Evolutionary conservation across 2,113 vertebrate genomes (phyloP).

Genomic region (Puffinus mauretanicus): DNA sequence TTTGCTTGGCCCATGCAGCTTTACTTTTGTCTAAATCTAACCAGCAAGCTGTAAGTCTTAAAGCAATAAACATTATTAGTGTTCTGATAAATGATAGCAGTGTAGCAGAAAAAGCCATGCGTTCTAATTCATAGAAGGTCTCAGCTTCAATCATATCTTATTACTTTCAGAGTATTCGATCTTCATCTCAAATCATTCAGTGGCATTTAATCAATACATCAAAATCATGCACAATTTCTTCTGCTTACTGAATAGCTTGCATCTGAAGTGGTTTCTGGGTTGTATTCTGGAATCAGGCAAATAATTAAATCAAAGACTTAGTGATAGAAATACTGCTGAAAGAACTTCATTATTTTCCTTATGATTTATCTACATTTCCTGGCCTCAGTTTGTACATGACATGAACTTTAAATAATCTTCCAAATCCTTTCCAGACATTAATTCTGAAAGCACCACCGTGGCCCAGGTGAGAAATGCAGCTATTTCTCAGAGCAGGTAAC

Average conservation of each 20-base stretch:
- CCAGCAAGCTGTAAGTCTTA: not conserved
- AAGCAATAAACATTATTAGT: conserved; percentile 43
- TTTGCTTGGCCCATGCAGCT: not conserved
- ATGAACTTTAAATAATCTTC: not conserved
- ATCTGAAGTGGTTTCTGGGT: not conserved
- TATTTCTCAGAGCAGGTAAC: not conserved
- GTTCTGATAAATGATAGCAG: conserved; percentile 18
- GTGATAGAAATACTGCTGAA: not conserved
- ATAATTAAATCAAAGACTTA: conserved; percentile 36
- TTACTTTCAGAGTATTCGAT: conserved; percentile 29
- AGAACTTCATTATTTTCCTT: not conserved
- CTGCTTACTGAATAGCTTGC: not conserved
- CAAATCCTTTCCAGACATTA: not conserved
- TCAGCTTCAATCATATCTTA: conserved; percentile 23
- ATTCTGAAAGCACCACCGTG: not conserved
- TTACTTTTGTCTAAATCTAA: not conserved
- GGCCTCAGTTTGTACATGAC: not conserved
- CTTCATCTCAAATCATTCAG: conserved; percentile 22
- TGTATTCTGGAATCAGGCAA: not conserved
- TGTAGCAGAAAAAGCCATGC: not conserved
- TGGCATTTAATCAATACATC: conserved; percentile 57
- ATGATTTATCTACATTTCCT: not conserved
- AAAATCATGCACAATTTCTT: conserved; percentile 11
- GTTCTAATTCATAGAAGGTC: conserved; percentile 19
- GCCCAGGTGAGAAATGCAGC: not conserved